Evolutionary conservation across 1,140 invertebrate genomes (phyloP).

Genomic region (Euschistus heros): DNA sequence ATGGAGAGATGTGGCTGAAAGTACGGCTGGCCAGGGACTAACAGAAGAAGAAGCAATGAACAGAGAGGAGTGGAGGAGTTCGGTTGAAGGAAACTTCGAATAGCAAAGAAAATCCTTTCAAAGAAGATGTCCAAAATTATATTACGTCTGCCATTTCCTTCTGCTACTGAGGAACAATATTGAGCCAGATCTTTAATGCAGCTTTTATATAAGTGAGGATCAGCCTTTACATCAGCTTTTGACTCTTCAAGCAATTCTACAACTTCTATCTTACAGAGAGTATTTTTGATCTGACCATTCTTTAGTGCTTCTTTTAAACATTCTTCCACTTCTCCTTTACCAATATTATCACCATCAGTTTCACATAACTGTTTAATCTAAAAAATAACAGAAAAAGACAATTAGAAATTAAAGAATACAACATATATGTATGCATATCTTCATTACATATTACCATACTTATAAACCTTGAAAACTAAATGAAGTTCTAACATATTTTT

Average conservation of each 20-base stretch:
- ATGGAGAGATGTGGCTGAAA: no score
- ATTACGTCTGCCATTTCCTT: slow-evolving; percentile 77
- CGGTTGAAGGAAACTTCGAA: no score
- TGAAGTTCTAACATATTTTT: neutral
- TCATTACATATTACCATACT: no score
- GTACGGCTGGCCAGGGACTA: no score
- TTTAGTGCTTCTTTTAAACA: slow-evolving; percentile 76
- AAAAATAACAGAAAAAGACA: slow-evolving; percentile 17
- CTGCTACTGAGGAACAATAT: slow-evolving; percentile 68
- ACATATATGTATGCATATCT: no score
- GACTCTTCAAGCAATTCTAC: slow-evolving; percentile 68
- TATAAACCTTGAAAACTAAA: no score
- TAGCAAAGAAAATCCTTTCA: no score
- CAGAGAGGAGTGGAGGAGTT: no score
- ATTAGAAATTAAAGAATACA: no score
- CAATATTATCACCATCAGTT: slow-evolving; percentile 43
- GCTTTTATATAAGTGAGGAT: slow-evolving; percentile 64
- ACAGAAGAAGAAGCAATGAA: no score
- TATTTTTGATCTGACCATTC: slow-evolving; percentile 56
- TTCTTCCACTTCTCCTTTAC: slow-evolving; percentile 60
- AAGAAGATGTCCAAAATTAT: no score
- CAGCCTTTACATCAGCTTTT: slow-evolving; percentile 70
- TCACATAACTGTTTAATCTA: slow-evolving; percentile 40
- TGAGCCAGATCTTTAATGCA: slow-evolving; percentile 71
- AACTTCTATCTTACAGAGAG: slow-evolving; percentile 66